These are phyloP conservation scores for Grallaria varia DNA, from an alignment of 2,113 vertebrate genomes.

Conservation along the genomic window DNA sequence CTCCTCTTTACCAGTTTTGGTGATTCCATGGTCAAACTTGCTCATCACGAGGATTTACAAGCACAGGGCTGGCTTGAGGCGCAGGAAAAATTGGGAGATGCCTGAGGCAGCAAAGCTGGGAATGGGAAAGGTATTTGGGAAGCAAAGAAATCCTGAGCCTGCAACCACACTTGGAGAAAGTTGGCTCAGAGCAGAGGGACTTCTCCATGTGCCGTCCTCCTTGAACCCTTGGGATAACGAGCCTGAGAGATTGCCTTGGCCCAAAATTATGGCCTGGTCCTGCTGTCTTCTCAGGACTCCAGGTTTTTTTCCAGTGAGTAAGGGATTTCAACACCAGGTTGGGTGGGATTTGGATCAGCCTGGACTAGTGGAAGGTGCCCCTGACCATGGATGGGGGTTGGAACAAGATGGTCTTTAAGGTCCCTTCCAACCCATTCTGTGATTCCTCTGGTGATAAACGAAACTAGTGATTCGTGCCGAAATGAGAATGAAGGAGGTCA, in stretches of 20 bases:
- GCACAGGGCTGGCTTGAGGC: neutral
- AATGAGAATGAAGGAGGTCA: no score
- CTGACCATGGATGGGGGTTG: neutral
- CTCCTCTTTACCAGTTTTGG: neutral
- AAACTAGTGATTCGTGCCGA: no score
- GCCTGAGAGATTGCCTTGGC: neutral
- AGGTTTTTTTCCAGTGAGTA: neutral
- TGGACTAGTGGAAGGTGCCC: no score
- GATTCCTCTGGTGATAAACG: neutral
- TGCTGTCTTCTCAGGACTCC: neutral
- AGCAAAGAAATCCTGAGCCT: neutral
- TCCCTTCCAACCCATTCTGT: neutral
- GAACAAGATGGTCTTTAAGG: neutral
- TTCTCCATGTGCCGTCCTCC: neutral
- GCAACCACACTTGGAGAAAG: neutral
- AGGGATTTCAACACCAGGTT: neutral
- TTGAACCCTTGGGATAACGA: fast-evolving
- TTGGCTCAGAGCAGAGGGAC: neutral
- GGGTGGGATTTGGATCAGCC: neutral
- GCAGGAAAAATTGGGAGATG: neutral
- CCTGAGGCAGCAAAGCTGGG: neutral
- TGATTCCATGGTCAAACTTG: neutral
- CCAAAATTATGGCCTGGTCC: neutral
- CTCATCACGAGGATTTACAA: neutral
- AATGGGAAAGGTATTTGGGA: neutral